Conservation (phyloP, 1,140 invertebrate genomes). For the Armadillidium nasatum region DNA sequence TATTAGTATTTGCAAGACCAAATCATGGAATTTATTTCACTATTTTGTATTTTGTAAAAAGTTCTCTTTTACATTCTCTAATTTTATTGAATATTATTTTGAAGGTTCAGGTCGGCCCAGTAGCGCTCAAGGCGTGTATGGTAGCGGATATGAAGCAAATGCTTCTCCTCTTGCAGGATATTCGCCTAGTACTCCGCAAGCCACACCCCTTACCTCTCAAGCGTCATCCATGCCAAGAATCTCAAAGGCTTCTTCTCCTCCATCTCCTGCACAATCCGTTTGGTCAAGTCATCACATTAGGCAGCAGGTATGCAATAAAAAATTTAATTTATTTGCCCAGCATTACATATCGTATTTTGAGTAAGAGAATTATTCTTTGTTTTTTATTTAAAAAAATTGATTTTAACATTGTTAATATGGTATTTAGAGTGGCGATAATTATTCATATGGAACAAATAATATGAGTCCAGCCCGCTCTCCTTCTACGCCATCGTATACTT, state of each 20-base stretch:
- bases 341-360: too few species aligned
- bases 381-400: too few species aligned
- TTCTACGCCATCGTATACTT: conserved; percentile 52
- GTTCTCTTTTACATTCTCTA: background rate
- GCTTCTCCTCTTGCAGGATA: conserved; percentile 61
- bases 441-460: conserved; percentile 27
- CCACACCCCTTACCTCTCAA: conserved; percentile 33
- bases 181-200: conserved; percentile 40
- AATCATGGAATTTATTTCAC: too few species aligned
- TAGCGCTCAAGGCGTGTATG: conserved; percentile 64
- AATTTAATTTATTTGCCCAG: too few species aligned
- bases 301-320: conserved; percentile 51
- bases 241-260: conserved; percentile 47
- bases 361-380: too few species aligned
- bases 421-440: conserved; percentile 22
- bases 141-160: conserved; percentile 61
- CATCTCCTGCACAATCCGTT: conserved; percentile 46
- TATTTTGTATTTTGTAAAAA: background rate
- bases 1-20: too few species aligned
- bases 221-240: conserved; percentile 55
- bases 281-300: conserved; percentile 60
- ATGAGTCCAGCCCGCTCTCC: conserved; percentile 44
- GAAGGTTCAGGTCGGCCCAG: conserved; percentile 54
- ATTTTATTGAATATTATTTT: background rate
- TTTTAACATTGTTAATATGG: background rate